A percentile compares a stretch with the other conserved stretches of the same genome.
Conservation (phyloP, 2,797 vertebrate genomes). For the Halcyon chelicuti region DNA sequence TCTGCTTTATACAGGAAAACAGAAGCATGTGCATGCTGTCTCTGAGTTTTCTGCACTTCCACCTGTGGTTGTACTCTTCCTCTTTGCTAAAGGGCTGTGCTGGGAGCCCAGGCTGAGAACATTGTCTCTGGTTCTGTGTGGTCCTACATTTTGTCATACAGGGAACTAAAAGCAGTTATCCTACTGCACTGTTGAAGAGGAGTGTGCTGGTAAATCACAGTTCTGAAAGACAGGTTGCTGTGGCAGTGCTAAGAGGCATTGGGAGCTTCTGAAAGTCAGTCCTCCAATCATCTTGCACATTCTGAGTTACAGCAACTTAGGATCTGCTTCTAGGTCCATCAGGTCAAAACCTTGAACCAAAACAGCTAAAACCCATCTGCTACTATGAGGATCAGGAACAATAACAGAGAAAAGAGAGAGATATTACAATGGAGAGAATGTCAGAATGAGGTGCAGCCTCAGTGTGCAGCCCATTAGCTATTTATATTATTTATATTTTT, state of each 20-base stretch:
- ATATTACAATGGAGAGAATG: neutral
- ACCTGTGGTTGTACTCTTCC: neutral
- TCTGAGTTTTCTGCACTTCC: neutral
- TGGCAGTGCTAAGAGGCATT: neutral
- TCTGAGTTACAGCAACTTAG: neutral
- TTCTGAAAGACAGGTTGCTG: neutral
- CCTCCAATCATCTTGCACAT: neutral
- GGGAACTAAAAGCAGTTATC: neutral
- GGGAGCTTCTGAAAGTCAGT: neutral
- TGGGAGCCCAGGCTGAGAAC: neutral
- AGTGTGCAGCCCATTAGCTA: neutral
- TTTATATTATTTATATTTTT: neutral
- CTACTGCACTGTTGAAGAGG: neutral
- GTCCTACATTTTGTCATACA: neutral
- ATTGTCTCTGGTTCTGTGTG: neutral
- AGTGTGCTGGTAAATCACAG: neutral
- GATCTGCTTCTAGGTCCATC: neutral
- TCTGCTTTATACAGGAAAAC: neutral
- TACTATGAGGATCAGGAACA: neutral
- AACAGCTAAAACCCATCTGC: neutral
- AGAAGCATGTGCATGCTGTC: neutral
- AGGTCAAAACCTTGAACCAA: neutral
- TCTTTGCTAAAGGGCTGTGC: neutral
- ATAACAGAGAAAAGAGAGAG: neutral
- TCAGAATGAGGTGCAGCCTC: neutral